These are phyloP conservation scores for Adoxophyes honmai DNA, from an alignment of 1,140 invertebrate species.

Conservation along the genomic window DNA sequence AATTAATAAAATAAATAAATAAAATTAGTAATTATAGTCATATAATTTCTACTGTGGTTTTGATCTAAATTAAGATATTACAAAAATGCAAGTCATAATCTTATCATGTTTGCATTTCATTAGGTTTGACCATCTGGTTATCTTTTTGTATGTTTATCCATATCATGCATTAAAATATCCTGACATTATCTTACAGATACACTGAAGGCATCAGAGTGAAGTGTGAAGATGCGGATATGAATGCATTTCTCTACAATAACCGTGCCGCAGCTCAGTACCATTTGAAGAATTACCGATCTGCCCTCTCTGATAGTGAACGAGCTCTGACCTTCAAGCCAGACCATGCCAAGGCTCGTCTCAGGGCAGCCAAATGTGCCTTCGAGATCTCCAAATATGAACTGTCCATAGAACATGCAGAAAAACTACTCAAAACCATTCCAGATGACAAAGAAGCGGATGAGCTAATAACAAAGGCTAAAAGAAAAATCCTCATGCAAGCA, in stretches of 20 bases:
- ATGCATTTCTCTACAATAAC: constrained; percentile 93
- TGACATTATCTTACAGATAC: constrained; percentile 77
- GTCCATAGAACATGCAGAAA: constrained; percentile 86
- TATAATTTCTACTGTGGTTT: no score
- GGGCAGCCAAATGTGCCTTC: constrained; percentile 86
- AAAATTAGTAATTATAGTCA: no score
- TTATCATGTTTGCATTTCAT: no score
- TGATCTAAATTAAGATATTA: no score
- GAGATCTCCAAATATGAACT: constrained; percentile 84
- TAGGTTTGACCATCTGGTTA: no score
- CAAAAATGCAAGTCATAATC: no score
- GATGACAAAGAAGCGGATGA: constrained; percentile 78
- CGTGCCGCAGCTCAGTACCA: constrained; percentile 92
- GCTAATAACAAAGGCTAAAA: constrained; percentile 81
- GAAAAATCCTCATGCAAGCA: constrained; percentile 80
- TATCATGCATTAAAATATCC: no score
- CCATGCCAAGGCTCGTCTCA: constrained; percentile 87
- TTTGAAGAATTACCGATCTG: constrained; percentile 89
- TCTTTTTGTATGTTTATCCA: no score
- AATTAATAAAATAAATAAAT: no score
- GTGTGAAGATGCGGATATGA: constrained; percentile 85
- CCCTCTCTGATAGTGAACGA: constrained; percentile 73
- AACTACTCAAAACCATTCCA: constrained; percentile 79
- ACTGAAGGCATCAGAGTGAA: constrained; percentile 92
- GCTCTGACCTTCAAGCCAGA: constrained; percentile 87